Evolutionary conservation across 92 coral and sea anemone species (phyloP), one percentile per base, ranked within the genome.

Genomic region (Virgularia gustaviana): DNA sequence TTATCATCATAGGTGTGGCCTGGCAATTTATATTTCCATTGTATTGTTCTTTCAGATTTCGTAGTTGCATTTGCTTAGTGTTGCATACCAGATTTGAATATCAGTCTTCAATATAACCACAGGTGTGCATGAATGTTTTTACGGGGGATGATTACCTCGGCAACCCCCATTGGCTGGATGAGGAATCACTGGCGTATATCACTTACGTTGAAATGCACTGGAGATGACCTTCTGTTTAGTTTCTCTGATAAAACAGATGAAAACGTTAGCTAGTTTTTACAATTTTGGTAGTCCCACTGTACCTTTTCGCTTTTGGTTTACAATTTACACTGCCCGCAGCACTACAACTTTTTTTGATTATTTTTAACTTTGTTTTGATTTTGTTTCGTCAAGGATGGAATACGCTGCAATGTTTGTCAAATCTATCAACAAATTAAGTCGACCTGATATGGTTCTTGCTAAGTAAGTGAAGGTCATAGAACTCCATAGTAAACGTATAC

Each of bases 361-460:
- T 47, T 47, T 4, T 47, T 4, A 4, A 47, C 5, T 52, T n/a
- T 7, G 13, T n/a, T n/a, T n/a, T n/a, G n/a, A 33, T 22, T 36
- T 34, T 31, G 38, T 18, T 6, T 33, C 57, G 73, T 73, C 18
- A 57, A 91, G 97, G 64, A 89, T 91, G 96, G 63, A 87, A 43
- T 63, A 84, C 62, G 96, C 96, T 0, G 82, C 81, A 10, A 52
- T 88, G 43, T 85, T 91, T 72, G 83, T 86, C 0, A 86, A 91
- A 44, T 96, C 97, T 19, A 80, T 91, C 8, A 80, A 72, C 31
- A 91, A 89, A 73, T 86, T 87, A 49, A 91, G 96, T 36, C 72
- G 90, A 19, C 91, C 83, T 18, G 90, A 82, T 28, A 80, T 91
- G 78, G 96, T 84, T 34, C 86, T 90, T n/a, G 58, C 86, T 6